Conservation (phyloP, 2,797 vertebrate species). For the Staurois parvus region DNA sequence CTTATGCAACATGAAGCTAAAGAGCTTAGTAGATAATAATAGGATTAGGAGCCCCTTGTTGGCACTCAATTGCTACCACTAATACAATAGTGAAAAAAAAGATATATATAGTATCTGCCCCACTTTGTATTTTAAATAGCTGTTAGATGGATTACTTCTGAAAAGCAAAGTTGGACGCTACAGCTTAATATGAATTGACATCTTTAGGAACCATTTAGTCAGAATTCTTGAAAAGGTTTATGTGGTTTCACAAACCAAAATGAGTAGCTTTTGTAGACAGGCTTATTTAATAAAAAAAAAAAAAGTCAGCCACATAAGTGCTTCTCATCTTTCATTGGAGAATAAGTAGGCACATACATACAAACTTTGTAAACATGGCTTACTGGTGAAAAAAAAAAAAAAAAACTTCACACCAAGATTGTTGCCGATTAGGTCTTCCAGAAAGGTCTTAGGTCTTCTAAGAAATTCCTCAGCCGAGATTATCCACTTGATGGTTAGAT, state of each 20-base stretch:
- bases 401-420: too few species aligned
- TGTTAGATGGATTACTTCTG: not conserved
- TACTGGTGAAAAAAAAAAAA: too few species aligned
- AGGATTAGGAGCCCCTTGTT: constrained; percentile 45
- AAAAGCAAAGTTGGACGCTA: not conserved
- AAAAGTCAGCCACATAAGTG: too few species aligned
- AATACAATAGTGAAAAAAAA: not conserved
- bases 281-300: too few species aligned
- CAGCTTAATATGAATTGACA: not conserved
- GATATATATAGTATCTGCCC: not conserved
- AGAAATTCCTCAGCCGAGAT: too few species aligned
- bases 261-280: too few species aligned
- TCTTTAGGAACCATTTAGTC: not conserved
- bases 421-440: too few species aligned
- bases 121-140: not conserved
- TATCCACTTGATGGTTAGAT: too few species aligned
- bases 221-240: too few species aligned
- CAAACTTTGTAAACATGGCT: too few species aligned
- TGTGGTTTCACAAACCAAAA: not conserved
- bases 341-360: too few species aligned
- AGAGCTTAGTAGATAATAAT: constrained; percentile 43
- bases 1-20: constrained; percentile 27
- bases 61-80: not conserved
- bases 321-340: not conserved
- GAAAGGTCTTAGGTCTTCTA: too few species aligned